phyloP scores from a whole-genome alignment of 2,797 vertebrate species.

The Chelidonichthys spinosus region DNA sequence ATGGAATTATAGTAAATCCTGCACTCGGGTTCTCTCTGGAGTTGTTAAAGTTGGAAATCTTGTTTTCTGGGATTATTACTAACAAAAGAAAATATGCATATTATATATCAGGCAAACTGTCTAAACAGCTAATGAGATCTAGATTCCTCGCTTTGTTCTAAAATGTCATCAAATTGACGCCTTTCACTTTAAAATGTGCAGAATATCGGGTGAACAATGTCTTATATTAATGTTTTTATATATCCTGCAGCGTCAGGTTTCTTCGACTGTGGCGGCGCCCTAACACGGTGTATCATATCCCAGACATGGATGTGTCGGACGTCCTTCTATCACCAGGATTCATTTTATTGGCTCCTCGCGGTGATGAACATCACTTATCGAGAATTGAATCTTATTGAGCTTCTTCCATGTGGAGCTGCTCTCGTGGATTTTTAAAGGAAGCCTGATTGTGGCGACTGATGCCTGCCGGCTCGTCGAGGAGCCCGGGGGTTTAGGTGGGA shows the following conservation, averaged over 20 bases:
- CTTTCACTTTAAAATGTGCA: too few species aligned
- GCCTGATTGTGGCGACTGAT: constrained; percentile 46
- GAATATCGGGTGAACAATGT: too few species aligned
- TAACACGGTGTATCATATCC: constrained; percentile 1
- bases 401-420: background rate
- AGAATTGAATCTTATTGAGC: constrained; percentile 3
- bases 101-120: too few species aligned
- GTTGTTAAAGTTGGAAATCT: background rate
- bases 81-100: too few species aligned
- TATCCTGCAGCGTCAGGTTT: too few species aligned
- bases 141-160: too few species aligned
- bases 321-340: constrained; percentile 19
- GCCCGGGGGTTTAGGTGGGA: constrained; percentile 35
- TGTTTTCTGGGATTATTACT: background rate
- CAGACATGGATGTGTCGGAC: constrained; percentile 21
- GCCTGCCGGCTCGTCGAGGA: constrained; percentile 30
- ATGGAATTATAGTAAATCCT: background rate
- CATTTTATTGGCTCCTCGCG: constrained; percentile 10
- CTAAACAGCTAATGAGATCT: too few species aligned
- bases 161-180: too few species aligned
- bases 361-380: constrained; percentile 9
- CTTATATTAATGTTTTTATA: too few species aligned
- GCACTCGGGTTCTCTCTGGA: background rate
- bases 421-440: constrained; percentile 25
- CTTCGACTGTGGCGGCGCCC: too few species aligned